Evolutionary conservation across 2,888 invertebrate genomes (phyloP), one percentile per base, ranked within the genome.

Genomic region (Trichogramma evanescens): DNA sequence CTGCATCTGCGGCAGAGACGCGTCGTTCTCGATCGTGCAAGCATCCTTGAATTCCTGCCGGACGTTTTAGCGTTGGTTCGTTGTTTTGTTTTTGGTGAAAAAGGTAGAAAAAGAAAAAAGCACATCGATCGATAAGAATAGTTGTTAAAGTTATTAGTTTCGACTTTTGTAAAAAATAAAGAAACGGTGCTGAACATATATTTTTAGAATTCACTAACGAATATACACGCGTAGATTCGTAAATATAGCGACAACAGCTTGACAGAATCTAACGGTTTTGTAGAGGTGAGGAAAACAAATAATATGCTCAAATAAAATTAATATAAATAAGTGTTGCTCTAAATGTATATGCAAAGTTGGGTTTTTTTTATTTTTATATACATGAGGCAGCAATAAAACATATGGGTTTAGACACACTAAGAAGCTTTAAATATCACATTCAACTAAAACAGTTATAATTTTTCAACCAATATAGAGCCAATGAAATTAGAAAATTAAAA

Each of bases 1-100:
- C 42, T 72, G 72, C 1, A 72, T 59, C 4, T 70, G 70, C 50
- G 71, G 72, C 39, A 73, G 64, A 9, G 70, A 67, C 48, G 69
- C 66, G 13, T 75, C 74, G 6, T 71, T 72, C 13, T 70, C 72
- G 4, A 70, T 68, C 43, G 67, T 68, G 58, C 67, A 70, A 56
- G 71, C 75, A 69, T 77, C 74, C 65, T 76, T 77, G 65, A 77
- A 77, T 66, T 77, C 76, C 77, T 77, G 69, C 26, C 73, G 72
- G 63, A 64, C 66, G 62, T 51, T 50, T 57, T 58, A 59, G 52
- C 51, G 8, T 45, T 45, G n/a, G 8, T 26, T 26, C 26, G 26
- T 26, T 26, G 26, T 26, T 26, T 48, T 10, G 5, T 10, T 44
- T 53, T 54, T 54, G 38, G 8, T 50, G 8, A 6, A 4, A 51